Conservation (phyloP, 2,797 vertebrate species). For the Mus caroli region DNA sequence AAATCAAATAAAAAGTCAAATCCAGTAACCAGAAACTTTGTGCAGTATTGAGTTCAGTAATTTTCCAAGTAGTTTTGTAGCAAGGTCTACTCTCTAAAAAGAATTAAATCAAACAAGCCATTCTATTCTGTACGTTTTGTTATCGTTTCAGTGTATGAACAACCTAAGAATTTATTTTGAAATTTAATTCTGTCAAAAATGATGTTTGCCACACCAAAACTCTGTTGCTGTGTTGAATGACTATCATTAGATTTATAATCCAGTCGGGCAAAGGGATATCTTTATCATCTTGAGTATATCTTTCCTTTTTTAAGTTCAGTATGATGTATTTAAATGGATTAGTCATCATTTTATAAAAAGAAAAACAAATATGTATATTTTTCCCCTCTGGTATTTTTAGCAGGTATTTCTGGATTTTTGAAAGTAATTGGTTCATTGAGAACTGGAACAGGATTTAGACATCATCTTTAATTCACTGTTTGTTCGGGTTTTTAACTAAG, state of each 20-base stretch:
- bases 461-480: not conserved
- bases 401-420: not conserved
- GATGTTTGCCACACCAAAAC: not conserved
- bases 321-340: not conserved
- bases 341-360: not conserved
- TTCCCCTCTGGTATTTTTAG: not conserved
- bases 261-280: no score
- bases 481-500: slow-evolving; percentile 24
- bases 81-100: not conserved
- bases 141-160: not conserved
- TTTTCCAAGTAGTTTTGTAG: slow-evolving; percentile 24
- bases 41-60: slow-evolving; percentile 15
- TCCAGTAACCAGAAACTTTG: not conserved
- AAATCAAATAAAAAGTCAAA: slow-evolving; percentile 57
- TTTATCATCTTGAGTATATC: not conserved
- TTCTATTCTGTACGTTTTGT: not conserved
- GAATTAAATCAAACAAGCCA: slow-evolving; percentile 11
- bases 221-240: no score
- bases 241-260: not conserved
- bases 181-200: not conserved
- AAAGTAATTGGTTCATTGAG: not conserved
- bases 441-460: slow-evolving; percentile 27
- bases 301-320: not conserved
- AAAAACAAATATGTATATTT: not conserved
- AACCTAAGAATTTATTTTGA: slow-evolving; percentile 10